Evolutionary conservation across 2,888 invertebrate genomes (phyloP), one percentile per base, ranked within the genome.

Genomic region (Frankliniella intonsa): DNA sequence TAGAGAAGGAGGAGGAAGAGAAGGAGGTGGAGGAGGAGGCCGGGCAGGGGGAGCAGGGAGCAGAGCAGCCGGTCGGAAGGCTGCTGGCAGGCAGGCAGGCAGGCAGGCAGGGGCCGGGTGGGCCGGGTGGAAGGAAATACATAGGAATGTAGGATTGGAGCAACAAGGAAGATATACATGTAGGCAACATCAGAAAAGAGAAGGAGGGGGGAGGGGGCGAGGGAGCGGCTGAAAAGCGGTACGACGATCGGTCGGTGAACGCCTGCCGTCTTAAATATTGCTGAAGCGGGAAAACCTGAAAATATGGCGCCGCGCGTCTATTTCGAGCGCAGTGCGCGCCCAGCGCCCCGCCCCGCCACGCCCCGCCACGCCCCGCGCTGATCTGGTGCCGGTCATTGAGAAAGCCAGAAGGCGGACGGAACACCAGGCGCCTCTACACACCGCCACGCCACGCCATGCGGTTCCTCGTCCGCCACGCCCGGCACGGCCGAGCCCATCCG

Each of bases 21-120:
- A n/a, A 69, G 69, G 69, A 76, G 69, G 69, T 25, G 69, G 25
- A 76, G 69, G 69, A 76, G 69, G 69, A 76, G 69, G 69, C 69
- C 69, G 69, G 17, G 69, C 69, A 76, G 25, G 69, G 69, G 69
- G 69, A 76, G 69, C 69, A 22, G 69, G 69, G 8, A 12, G 22
- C 69, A 25, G 69, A 38, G 38, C 38, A 38, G 69, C 25, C 69
- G 69, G 69, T 62, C 62, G 17, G 38, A 62, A 19, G 62, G 62
- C 62, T 62, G 62, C 62, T 17, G 62, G 62, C 19, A n/a, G 62
- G 62, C 55, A 55, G 14, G 55, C 51, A 55, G 55, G 38, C 38
- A 38, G 55, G 55, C 55, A 55, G 38, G 55, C 55, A 55, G 69
- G 69, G 69, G 22, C 22, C 69, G 38, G 38, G 38, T 38, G 38